Conservation (phyloP, 2,888 invertebrate genomes). For the Spilosoma lubricipeda region DNA sequence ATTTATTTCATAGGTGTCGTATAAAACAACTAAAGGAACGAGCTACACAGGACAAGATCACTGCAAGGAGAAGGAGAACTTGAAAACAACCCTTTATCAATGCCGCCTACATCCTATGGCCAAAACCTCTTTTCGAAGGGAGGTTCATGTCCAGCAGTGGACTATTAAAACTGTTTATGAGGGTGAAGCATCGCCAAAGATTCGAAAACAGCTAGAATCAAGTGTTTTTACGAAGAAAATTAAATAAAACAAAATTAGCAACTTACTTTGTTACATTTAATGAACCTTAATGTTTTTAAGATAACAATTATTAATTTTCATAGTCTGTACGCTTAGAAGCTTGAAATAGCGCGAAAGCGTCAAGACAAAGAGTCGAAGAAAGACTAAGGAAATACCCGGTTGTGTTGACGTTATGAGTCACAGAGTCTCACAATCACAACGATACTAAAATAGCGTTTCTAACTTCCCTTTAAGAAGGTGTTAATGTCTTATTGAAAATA, state of each 20-base stretch:
- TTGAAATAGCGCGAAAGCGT: constrained; percentile 64
- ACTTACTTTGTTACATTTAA: constrained; percentile 45
- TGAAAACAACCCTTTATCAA: no score
- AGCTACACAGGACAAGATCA: no score
- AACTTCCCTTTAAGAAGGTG: constrained; percentile 16
- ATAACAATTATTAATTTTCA: constrained; percentile 60
- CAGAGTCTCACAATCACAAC: constrained; percentile 27
- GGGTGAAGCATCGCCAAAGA: no score
- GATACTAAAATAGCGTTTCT: constrained; percentile 36
- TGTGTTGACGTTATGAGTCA: constrained; percentile 20
- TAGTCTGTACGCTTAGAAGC: constrained; percentile 72
- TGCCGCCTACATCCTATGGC: no score
- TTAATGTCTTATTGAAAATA: neutral
- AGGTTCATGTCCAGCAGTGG: no score
- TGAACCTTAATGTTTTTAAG: constrained; percentile 38
- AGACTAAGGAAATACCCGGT: constrained; percentile 24
- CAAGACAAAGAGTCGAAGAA: constrained; percentile 53
- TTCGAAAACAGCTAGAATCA: neutral
- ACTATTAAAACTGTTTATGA: no score
- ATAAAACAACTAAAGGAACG: no score
- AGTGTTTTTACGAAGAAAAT: neutral
- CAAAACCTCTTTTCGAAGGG: no score
- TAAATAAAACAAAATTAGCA: constrained; percentile 40
- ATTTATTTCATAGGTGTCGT: neutral
- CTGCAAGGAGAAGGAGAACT: no score